Base-by-base conservation (phyloP, 2,888 invertebrate genomes). In the Agrilus cyanescens region DNA sequence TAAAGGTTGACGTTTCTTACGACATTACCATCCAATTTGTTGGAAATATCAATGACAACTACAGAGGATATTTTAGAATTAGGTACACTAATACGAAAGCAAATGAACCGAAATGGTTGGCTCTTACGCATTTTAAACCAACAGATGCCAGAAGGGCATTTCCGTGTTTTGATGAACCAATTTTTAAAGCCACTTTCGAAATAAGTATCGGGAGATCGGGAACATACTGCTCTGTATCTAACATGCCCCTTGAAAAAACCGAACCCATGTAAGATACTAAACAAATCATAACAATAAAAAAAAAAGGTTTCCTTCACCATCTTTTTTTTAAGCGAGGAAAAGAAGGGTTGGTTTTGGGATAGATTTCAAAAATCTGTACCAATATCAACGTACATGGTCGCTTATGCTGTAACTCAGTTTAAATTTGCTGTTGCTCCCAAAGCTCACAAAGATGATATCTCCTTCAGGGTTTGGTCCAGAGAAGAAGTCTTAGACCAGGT, bases 321-420 rank as follows among this genome's bases (percentile, higher is more conserved):
- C n/a, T n/a, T n/a, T n/a, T n/a, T n/a, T 49, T 58, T 0, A 59
- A 82, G 80, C 44, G 70, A 75, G 49, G 65, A 67, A 6, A 62
- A 67, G 36, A 53, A 69, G 0, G 72, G 72, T 3, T 87, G 82
- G 73, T 68, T 79, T 1, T 82, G 79, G 72, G 87, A 89, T 56
- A 68, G 72, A 18, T 93, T 82, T 59, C 67, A 78, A 49, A 74
- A 75, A 46, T 83, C 87, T 0, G 81, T 87, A 0, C 82, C 81
- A 2, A 95, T 96, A 94, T 90, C 91, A 1, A 93, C 94, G 0
- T 96, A 96, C 60, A 67, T 95, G 35, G 80, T 95, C 0, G 95
- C 94, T 0, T 85, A 79, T 59, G 74, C 84, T 10, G 72, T 89
- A 1, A 84, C 84, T 36, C 83, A 85, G 57, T 87, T 88, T 57